phyloP scores from a whole-genome alignment of 2,888 invertebrate species.

The Cryptus armator region DNA sequence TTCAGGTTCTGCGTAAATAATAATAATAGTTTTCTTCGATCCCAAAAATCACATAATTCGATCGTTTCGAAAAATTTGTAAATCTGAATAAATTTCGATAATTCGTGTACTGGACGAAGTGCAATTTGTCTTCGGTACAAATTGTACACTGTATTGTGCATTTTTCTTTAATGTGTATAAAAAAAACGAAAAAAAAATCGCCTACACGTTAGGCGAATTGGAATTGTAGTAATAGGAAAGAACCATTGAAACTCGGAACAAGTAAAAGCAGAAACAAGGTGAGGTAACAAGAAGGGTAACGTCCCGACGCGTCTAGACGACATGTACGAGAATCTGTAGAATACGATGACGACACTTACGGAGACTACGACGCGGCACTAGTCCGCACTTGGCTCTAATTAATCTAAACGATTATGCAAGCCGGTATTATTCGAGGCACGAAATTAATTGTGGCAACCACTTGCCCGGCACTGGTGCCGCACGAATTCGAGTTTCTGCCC shows the following conservation, averaged over 20 bases:
- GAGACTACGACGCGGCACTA: constrained; percentile 44
- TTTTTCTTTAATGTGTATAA: neutral
- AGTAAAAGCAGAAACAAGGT: neutral
- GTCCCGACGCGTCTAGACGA: constrained; percentile 23
- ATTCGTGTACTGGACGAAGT: no score
- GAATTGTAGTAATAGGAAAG: neutral
- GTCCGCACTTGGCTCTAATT: constrained; percentile 79
- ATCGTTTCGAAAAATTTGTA: no score
- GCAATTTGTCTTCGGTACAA: no score
- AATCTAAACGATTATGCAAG: constrained; percentile 81
- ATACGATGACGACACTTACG: constrained; percentile 57
- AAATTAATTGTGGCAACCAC: constrained; percentile 79
- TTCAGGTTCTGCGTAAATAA: no score
- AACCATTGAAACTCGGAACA: neutral
- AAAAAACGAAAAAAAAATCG: neutral
- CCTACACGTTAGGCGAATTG: no score
- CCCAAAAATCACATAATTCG: no score
- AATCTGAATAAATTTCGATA: no score
- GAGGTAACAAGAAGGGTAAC: neutral
- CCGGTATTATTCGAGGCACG: constrained; percentile 79
- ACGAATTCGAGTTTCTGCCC: constrained; percentile 33
- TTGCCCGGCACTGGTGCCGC: constrained; percentile 35
- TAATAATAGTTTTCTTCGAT: no score
- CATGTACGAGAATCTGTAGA: constrained; percentile 47
- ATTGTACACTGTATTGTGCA: no score